Evolutionary conservation across 2,113 vertebrate species (phyloP), one percentile per base, ranked within the genome.

Genomic region (Chloropsis cyanopogon): DNA sequence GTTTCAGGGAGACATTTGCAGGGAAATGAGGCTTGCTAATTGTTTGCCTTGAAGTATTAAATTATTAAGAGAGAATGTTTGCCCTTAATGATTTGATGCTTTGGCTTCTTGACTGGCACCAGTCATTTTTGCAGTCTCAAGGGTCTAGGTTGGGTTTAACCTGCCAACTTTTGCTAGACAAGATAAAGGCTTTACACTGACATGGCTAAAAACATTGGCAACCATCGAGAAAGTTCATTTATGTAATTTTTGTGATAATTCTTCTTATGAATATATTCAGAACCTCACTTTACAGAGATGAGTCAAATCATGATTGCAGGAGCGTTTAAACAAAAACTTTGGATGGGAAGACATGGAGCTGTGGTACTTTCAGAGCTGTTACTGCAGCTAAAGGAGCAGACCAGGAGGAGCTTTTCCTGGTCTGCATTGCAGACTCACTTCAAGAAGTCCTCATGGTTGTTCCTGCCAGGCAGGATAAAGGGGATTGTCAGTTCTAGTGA

Each of bases 101-200:
- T 90, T 90, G 73, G 23, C 87, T 59, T 20, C 57, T 79, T 72
- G 70, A 90, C 53, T 94, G 77, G 82, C 94, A 95, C 77, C 54
- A 91, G 70, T 73, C 56, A 59, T 17, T 84, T 82, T 22, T 53
- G 26, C 49, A 39, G 57, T 75, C 60, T 90, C 14, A 2, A 53
- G 53, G 35, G 37, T 68, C 65, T 65, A 4, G 50, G 11, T 29
- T 85, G 53, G 37, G 26, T 78, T 92, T 69, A 69, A 91, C 49
- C 77, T 92, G 84, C 81, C 78, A 91, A 2, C 33, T 91, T 86
- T 57, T 72, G 31, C 53, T 82, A 57, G 84, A 33, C 57, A 24
- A 61, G 80, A 82, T 93, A 78, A 84, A 89, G 66, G 37, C 41
- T 93, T 89, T 61, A 14, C 31, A 28, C 17, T 85, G 70, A 39